These are phyloP conservation scores for Glaucopsyche alexis DNA, from an alignment of 2,888 invertebrate species.

Conservation along the genomic window DNA sequence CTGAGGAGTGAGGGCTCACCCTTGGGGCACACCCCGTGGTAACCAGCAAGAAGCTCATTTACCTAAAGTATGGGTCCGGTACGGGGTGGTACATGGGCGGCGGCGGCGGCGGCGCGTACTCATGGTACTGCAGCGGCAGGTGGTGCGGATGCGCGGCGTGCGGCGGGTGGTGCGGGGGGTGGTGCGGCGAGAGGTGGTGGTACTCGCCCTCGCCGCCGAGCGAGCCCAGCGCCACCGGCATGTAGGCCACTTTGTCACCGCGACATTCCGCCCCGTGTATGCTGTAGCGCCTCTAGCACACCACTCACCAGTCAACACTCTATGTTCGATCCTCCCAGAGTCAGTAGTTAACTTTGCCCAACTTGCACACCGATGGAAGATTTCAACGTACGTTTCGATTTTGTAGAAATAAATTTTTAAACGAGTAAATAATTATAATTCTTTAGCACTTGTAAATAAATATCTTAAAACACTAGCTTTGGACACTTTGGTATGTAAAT, in stretches of 20 bases:
- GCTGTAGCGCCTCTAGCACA: not conserved
- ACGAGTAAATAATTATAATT: slow-evolving; percentile 29
- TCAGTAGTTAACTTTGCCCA: not conserved
- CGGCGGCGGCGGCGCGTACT: slow-evolving; percentile 73
- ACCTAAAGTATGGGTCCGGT: slow-evolving; percentile 73
- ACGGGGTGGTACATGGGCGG: slow-evolving; percentile 70
- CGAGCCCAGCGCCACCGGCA: slow-evolving; percentile 83
- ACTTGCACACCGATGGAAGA: not conserved
- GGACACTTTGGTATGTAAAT: slow-evolving; percentile 58
- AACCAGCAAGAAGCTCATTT: slow-evolving; percentile 39
- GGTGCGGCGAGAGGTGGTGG: slow-evolving; percentile 73
- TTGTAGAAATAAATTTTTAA: slow-evolving; percentile 13
- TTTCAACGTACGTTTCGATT: slow-evolving; percentile 17
- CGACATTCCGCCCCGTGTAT: slow-evolving; percentile 58
- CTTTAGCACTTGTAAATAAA: slow-evolving; percentile 39
- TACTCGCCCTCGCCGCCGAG: slow-evolving; percentile 83
- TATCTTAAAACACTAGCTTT: slow-evolving; percentile 47
- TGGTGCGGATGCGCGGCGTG: slow-evolving; percentile 60
- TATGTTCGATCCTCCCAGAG: not conserved
- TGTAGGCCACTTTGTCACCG: slow-evolving; percentile 84
- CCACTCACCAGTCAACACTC: not conserved
- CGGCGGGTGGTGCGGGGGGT: slow-evolving; percentile 64
- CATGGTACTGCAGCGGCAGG: slow-evolving; percentile 68
- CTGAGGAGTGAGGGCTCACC: too few relatives aligned
- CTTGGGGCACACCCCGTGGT: too few relatives aligned